These are phyloP conservation scores for Chironomus tentans DNA, from an alignment of 2,888 invertebrate species.

Conservation along the genomic window DNA sequence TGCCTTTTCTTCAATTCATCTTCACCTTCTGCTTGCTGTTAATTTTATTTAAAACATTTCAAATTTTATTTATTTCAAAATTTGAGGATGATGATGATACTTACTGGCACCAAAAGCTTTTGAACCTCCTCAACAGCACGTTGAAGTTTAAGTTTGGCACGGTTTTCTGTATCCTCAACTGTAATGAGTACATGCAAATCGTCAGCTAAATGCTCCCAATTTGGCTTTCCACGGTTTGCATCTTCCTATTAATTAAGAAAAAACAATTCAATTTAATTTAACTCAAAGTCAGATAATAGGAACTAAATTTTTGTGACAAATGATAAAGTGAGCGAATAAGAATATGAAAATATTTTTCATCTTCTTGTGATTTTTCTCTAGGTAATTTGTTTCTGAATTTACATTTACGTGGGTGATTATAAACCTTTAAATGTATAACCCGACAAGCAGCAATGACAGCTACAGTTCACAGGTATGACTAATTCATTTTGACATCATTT, in stretches of 20 bases:
- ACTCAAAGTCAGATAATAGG: too few species aligned
- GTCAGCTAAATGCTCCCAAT: slow-evolving; percentile 99
- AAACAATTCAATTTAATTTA: too few species aligned
- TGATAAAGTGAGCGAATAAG: too few species aligned
- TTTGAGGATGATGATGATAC: slow-evolving; percentile 39
- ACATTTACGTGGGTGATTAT: neutral
- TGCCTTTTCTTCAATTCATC: slow-evolving; percentile 99
- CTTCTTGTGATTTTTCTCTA: too few species aligned
- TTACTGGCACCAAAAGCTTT: slow-evolving; percentile 94
- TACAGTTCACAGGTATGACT: slow-evolving; percentile 26
- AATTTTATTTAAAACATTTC: neutral
- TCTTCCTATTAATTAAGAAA: slow-evolving; percentile 68
- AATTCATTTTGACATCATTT: slow-evolving; percentile 12
- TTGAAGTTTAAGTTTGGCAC: slow-evolving; percentile 88
- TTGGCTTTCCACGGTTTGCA: slow-evolving; percentile 97
- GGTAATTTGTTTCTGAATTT: too few species aligned
- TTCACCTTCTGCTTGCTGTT: slow-evolving; percentile 96
- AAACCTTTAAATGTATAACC: slow-evolving; percentile 11
- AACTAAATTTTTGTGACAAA: too few species aligned
- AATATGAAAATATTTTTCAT: too few species aligned
- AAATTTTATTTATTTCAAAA: too few species aligned
- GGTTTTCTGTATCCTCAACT: slow-evolving; percentile 96
- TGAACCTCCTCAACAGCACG: slow-evolving; percentile 97
- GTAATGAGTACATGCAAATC: slow-evolving; percentile 97
- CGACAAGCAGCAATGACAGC: slow-evolving; percentile 11